A percentile compares a stretch with the other conserved stretches of the same genome.
phyloP scores from a whole-genome alignment of 2,797 vertebrate genomes.

The Loris lydekkerianus region DNA sequence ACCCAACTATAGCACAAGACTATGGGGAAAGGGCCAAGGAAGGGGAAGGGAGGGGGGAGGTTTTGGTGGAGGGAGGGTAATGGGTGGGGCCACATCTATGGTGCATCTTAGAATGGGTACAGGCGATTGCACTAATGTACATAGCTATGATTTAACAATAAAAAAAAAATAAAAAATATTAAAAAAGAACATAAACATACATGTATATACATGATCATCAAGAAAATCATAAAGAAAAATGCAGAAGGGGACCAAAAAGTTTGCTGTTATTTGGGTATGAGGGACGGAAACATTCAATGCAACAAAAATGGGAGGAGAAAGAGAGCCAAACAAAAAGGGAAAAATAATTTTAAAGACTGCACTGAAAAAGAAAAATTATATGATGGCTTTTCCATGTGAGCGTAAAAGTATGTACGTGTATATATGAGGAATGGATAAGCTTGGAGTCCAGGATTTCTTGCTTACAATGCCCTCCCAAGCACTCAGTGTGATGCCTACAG shows the following conservation, averaged over 20 bases:
- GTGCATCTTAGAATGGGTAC: too few species aligned
- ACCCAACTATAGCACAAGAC: too few species aligned
- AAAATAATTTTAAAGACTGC: background rate
- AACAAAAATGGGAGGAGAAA: background rate
- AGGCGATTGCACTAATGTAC: too few species aligned
- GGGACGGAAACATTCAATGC: background rate
- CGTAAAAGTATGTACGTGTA: background rate
- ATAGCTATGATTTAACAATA: too few species aligned
- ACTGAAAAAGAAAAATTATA: background rate
- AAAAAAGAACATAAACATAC: background rate
- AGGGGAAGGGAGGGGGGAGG: too few species aligned
- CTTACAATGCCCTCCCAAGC: background rate
- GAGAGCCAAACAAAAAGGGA: background rate
- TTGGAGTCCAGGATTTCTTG: background rate
- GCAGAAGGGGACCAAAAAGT: background rate
- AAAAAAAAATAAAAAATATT: too few species aligned
- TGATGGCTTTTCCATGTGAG: too few species aligned
- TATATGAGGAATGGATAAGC: background rate
- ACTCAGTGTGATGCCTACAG: background rate
- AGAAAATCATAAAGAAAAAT: background rate
- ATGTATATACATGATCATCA: background rate
- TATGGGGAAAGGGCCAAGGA: too few species aligned
- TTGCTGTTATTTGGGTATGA: background rate
- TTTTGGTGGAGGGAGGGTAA: too few species aligned
- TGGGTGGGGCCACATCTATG: too few species aligned